Percentiles rank a stretch among this genome's conserved stretches.
Evolutionary conservation across 2,797 vertebrate genomes (phyloP).

Genomic region (Decapterus maruadsi): DNA sequence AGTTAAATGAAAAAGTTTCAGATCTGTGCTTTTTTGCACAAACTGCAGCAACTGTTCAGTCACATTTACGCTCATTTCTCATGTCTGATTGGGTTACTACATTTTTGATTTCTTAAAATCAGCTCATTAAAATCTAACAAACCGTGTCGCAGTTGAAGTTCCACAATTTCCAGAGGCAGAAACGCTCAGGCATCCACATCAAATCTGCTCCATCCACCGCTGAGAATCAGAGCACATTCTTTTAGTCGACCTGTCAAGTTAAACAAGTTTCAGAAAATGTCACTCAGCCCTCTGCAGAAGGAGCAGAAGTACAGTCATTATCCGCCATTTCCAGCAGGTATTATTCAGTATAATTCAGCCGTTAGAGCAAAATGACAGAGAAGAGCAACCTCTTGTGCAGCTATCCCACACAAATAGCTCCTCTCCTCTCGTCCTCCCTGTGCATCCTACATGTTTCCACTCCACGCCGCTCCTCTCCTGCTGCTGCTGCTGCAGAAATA

Average conservation of each 20-base stretch:
- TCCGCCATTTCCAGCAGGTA: constrained; percentile 25
- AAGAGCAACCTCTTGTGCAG: constrained; percentile 55
- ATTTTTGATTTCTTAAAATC: neutral
- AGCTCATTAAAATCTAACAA: no score
- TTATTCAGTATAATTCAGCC: constrained; percentile 40
- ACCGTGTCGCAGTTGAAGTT: no score
- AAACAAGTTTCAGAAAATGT: constrained; percentile 5
- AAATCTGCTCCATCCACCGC: neutral
- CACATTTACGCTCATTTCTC: no score
- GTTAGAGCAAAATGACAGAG: constrained; percentile 39
- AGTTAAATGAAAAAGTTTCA: no score
- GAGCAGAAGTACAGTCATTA: constrained; percentile 19
- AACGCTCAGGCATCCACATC: neutral
- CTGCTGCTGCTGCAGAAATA: constrained; percentile 45
- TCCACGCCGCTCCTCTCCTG: constrained; percentile 37
- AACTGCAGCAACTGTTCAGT: no score
- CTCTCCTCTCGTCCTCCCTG: constrained; percentile 35
- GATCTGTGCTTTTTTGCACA: no score
- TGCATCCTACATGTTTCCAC: constrained; percentile 40
- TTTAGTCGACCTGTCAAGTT: constrained; percentile 10
- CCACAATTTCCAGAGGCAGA: neutral
- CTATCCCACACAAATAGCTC: constrained; percentile 60
- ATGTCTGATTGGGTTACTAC: no score
- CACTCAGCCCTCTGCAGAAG: constrained; percentile 8
- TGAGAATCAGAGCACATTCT: neutral